These are phyloP conservation scores for Oryctolagus cuniculus DNA, from an alignment of 2,113 vertebrate species.

Conservation along the genomic window mOryCun1.1 NC_091437.1:32872001-32872500, in stretches of 20 bases:
- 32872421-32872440: neutral
- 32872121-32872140: constrained; percentile 39
- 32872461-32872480: fast-evolving
- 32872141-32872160: constrained; percentile 1
- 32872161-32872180: constrained; percentile 32
- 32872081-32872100: neutral
- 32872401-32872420: neutral
- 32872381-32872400: neutral
- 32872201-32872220: neutral
- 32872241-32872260: neutral
- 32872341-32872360: neutral
- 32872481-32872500: neutral
- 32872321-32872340: neutral
- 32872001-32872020: constrained; percentile 46
- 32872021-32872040: constrained; percentile 34
- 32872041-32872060: constrained; percentile 3
- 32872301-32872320: neutral
- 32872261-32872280: neutral
- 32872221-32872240: neutral
- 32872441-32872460: neutral
- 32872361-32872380: neutral
- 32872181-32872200: neutral
- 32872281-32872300: neutral
- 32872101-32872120: constrained; percentile 63
- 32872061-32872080: constrained; percentile 33